These are phyloP conservation scores for Drosophila willistoni DNA, from an alignment of 1,140 invertebrate species.

Conservation along the genomic window DNA sequence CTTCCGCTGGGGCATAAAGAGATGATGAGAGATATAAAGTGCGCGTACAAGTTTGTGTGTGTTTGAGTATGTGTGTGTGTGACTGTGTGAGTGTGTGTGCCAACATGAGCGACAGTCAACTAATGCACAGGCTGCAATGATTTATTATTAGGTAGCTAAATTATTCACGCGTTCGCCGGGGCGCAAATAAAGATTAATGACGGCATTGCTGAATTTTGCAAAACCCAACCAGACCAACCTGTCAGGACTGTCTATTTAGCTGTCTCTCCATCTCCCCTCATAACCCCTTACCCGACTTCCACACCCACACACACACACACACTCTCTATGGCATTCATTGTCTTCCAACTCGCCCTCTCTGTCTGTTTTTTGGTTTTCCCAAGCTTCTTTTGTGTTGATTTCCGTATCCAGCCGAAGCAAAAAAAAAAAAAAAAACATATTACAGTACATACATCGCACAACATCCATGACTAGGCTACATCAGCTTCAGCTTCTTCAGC, in stretches of 20 bases:
- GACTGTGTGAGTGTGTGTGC: not conserved
- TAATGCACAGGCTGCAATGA: conserved; percentile 73
- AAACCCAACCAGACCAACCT: conserved; percentile 64
- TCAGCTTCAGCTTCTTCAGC: conserved; percentile 32
- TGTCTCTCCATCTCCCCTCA: conserved; percentile 51
- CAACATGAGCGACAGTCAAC: conserved; percentile 42
- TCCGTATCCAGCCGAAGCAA: conserved; percentile 56
- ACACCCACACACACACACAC: too few relatives aligned
- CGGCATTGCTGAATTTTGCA: conserved; percentile 73
- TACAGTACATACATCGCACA: conserved; percentile 18
- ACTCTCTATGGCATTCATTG: not conserved
- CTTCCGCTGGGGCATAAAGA: conserved; percentile 59
- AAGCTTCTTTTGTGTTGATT: conserved; percentile 69
- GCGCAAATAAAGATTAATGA: conserved; percentile 80
- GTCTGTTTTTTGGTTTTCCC: conserved; percentile 38
- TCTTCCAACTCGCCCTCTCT: not conserved
- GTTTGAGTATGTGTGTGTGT: conserved; percentile 14
- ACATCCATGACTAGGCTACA: conserved; percentile 24
- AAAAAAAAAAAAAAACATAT: conserved; percentile 1
- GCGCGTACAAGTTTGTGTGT: conserved; percentile 10
- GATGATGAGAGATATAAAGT: conserved; percentile 21
- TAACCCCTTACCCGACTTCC: not conserved
- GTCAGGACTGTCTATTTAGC: conserved; percentile 76
- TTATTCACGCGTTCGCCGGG: conserved; percentile 72
- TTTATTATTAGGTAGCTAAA: conserved; percentile 80